phyloP scores from a whole-genome alignment of 2,888 invertebrate genomes.

The Conus canariensis region DNA sequence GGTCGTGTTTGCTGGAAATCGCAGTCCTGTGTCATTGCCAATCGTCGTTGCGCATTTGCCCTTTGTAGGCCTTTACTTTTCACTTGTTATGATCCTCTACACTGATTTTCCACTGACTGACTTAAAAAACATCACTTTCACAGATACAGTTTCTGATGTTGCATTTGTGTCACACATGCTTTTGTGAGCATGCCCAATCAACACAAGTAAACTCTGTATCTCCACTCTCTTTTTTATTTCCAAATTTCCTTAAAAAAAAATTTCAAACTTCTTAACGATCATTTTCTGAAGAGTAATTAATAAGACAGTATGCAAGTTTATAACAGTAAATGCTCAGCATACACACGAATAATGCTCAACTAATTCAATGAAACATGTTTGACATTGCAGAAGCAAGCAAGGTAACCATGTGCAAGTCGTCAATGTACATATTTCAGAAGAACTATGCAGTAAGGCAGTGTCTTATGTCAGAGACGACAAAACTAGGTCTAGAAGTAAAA shows the following conservation, averaged over 20 bases:
- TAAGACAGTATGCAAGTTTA: neutral
- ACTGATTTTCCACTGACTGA: neutral
- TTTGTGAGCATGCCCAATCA: neutral
- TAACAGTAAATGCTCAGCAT: too few species aligned
- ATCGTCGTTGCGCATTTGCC: conserved; percentile 23
- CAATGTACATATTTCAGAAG: too few species aligned
- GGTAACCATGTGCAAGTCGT: too few species aligned
- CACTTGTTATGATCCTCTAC: conserved; percentile 26
- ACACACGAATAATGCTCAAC: too few species aligned
- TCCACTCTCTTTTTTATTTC: neutral
- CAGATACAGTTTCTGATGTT: neutral
- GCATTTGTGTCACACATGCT: neutral
- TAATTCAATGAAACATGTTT: too few species aligned
- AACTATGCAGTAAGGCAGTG: too few species aligned
- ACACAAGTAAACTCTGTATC: neutral
- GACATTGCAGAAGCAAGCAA: too few species aligned
- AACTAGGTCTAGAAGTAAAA: too few species aligned
- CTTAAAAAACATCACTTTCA: neutral
- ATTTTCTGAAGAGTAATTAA: neutral
- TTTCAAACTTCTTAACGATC: neutral
- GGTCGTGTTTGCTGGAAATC: conserved; percentile 38
- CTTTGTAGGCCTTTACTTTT: conserved; percentile 11
- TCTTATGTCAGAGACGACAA: too few species aligned
- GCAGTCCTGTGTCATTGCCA: conserved; percentile 31
- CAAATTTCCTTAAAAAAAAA: neutral